Evolutionary conservation across 2,113 vertebrate genomes (phyloP).

Genomic region (Origma solitaria): DNA sequence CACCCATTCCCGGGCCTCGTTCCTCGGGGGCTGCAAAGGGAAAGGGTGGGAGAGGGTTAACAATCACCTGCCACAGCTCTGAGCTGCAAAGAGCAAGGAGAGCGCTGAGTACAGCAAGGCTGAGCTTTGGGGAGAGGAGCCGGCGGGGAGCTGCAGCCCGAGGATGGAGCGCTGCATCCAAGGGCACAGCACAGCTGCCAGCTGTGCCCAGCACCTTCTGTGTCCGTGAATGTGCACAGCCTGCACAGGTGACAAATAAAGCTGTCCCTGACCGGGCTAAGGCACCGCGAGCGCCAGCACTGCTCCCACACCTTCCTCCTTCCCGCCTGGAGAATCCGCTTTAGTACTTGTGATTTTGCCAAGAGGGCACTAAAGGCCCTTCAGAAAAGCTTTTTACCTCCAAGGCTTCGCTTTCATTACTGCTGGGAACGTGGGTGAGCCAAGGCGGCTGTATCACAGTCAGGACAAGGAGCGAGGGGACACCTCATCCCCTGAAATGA

Average conservation of each 20-base stretch:
- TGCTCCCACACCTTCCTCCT: background rate
- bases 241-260: background rate
- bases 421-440: background rate
- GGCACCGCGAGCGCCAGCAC: accelerated
- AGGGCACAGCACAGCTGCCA: background rate
- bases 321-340: accelerated
- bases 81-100: background rate
- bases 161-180: background rate
- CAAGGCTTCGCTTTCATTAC: accelerated
- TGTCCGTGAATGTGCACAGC: accelerated
- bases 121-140: accelerated
- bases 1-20: accelerated
- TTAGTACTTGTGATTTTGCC: accelerated
- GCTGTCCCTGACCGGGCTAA: accelerated
- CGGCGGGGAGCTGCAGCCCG: accelerated
- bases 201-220: accelerated
- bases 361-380: background rate
- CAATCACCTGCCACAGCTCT: background rate
- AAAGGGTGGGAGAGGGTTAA: background rate
- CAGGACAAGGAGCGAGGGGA: accelerated
- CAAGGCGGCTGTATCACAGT: accelerated
- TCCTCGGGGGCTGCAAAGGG: background rate
- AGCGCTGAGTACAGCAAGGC: accelerated
- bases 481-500: accelerated
- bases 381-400: background rate